Evolutionary conservation across 2,888 invertebrate genomes (phyloP).

Genomic region (Amorpha juglandis): DNA sequence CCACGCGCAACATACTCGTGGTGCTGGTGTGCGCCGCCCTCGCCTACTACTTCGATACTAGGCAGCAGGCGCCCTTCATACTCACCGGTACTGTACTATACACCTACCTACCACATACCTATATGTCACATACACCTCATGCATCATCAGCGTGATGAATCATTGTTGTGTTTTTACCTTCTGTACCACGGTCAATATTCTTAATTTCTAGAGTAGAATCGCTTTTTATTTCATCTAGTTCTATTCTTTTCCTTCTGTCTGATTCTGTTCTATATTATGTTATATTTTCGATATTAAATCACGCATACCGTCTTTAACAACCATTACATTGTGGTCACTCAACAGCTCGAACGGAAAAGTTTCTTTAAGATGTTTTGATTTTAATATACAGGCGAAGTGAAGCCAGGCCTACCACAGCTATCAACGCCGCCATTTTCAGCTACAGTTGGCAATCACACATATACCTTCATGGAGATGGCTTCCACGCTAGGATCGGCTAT

Average conservation of each 20-base stretch:
- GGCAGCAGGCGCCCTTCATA: conserved; percentile 85
- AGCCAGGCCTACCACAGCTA: conserved; percentile 87
- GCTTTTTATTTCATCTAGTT: too few species aligned
- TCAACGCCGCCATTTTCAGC: conserved; percentile 87
- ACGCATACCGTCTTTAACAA: too few species aligned
- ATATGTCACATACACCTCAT: not conserved
- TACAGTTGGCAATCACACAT: conserved; percentile 86
- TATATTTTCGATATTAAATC: too few species aligned
- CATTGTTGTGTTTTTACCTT: not conserved
- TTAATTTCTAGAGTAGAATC: too few species aligned
- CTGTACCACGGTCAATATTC: too few species aligned
- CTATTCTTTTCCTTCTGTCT: too few species aligned
- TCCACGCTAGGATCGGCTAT: conserved; percentile 93
- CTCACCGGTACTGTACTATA: conserved; percentile 80
- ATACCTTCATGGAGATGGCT: conserved; percentile 88
- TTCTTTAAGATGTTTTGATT: not conserved
- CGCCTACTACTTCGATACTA: conserved; percentile 86
- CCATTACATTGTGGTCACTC: too few species aligned
- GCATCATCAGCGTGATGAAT: too few species aligned
- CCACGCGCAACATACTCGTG: conserved; percentile 90
- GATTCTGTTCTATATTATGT: too few species aligned
- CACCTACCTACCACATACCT: not conserved
- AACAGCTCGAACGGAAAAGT: too few species aligned
- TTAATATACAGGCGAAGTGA: conserved; percentile 84
- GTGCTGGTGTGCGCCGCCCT: conserved; percentile 88